Evolutionary conservation across 1,140 invertebrate genomes (phyloP), one percentile per base, ranked within the genome.

Genomic region (Drosophila nannoptera): DNA sequence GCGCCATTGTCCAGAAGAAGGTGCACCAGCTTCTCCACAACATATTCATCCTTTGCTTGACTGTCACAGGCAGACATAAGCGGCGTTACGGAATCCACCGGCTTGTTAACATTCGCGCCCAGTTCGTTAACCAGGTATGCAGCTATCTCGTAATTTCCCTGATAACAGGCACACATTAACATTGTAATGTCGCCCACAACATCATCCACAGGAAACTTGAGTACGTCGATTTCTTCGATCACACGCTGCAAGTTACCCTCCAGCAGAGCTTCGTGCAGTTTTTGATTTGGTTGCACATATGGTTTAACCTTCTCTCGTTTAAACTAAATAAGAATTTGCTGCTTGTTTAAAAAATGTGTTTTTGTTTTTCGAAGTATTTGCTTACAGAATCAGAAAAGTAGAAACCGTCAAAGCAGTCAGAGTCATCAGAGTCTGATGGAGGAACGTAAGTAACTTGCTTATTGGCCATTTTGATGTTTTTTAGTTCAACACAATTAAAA

Each of bases 371-470:
- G 22, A 42, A 35, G n/a, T 8, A 12, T n/a, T 33, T 33, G 2
- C 38, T 55, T 22, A 83, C 80, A 14, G 35, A 11, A 11, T 78
- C 68, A n/a, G 72, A 53, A 66, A 89, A 89, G 31, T 76, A 82
- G 43, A 87, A 89, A 0, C 88, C 88, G 35, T 89, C 88, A 22
- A 89, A 89, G 64, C 77, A 82, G 36, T 88, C 87, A 0, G 87
- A 88, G 59, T 87, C 73, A 56, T 87, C 72, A 6, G 73, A 77
- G 14, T 75, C 70, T 11, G 12, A 6, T 5, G 87, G 87, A n/a
- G 87, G 87, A 1, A 80, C 49, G 32, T 77, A 86, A 0, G 8
- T 5, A 31, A 40, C 40, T 5, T n/a, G n/a, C n/a, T 40, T 22
- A 4, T 5, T 22, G 7, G 33, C 35, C 80, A 83, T 83, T 29